Evolutionary conservation across 2,113 vertebrate genomes (phyloP), one percentile per base, ranked within the genome.

Genomic region (Calidris pugnax): DNA sequence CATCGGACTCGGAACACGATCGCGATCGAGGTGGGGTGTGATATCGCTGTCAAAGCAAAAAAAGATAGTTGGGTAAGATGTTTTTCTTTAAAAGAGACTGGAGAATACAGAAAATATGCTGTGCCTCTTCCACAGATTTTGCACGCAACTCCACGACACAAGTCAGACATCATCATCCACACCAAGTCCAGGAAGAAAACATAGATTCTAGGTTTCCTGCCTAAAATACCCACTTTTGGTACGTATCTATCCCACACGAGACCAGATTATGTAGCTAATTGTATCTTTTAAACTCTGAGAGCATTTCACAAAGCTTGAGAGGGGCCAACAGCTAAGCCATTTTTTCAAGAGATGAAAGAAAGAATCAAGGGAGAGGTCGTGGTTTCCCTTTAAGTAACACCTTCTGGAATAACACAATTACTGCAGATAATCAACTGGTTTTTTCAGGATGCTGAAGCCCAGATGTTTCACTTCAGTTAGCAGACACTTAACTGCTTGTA

Each of bases 21-120:
- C 99, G 98, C 5, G 99, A 99, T 6, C 98, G 98, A 57, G 99
- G 99, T 10, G 99, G 99, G 27, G 99, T 99, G 95, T 99, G 99
- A 85, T 99, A 99, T 45, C 99, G 98, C 99, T 99, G 92, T 2
- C 82, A 83, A 87, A 78, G 87, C 27, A 93, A 93, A 93, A 47
- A 73, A 7, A 50, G 24, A 28, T 10, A 41, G 30, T 7, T 67
- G 45, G 7, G 14, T 2, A 1, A 6, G 2, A 2, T 0, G 2
- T 2, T 7, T 28, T 33, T 3, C 19, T 55, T 87, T 35, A 23
- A 20, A 63, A 27, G 41, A 78, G 30, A n/a, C 26, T 5, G 18
- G 39, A 23, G 23, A 45, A 45, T 5, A n/a, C 0, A 35, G 35
- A 62, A 45, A 22, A 51, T 7, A 13, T 1, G 32, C 0, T 5